Evolutionary conservation across 2,797 vertebrate genomes (phyloP).

Genomic region (Leptodactylus fallax): DNA sequence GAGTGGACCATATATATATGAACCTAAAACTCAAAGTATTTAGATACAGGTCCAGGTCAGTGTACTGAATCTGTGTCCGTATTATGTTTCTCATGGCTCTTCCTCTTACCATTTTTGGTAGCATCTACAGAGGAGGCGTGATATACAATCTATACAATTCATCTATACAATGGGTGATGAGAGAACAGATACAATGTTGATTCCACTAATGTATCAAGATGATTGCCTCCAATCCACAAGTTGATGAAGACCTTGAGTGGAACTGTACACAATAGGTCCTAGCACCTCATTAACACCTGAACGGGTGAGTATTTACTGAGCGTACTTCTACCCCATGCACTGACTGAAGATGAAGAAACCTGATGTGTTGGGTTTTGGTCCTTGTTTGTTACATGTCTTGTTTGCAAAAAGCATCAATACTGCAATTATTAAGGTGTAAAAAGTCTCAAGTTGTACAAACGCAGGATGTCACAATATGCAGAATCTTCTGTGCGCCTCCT

Average conservation of each 20-base stretch:
- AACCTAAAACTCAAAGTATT: not conserved
- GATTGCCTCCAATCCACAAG: constrained; percentile 41
- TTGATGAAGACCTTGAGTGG: not conserved
- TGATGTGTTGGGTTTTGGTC: not conserved
- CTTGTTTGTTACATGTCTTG: not conserved
- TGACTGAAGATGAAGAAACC: not conserved
- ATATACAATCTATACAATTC: not conserved
- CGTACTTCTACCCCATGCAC: not conserved
- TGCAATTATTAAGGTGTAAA: not conserved
- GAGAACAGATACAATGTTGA: not conserved
- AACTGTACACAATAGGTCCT: constrained; percentile 4
- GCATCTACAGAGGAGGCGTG: not conserved
- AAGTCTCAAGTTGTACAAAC: not conserved
- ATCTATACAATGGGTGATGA: not conserved
- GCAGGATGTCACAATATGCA: not conserved
- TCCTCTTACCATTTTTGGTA: not conserved
- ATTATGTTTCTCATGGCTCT: not conserved
- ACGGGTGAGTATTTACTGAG: not conserved
- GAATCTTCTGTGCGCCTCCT: not conserved
- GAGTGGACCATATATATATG: not conserved
- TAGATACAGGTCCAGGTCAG: not conserved
- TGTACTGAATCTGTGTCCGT: no score
- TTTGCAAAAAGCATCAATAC: not conserved
- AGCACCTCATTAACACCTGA: constrained; percentile 32
- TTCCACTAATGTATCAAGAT: not conserved